phyloP scores from a whole-genome alignment of 2,113 vertebrate species.

The Sinocyclocheilus rhinocerous region DNA sequence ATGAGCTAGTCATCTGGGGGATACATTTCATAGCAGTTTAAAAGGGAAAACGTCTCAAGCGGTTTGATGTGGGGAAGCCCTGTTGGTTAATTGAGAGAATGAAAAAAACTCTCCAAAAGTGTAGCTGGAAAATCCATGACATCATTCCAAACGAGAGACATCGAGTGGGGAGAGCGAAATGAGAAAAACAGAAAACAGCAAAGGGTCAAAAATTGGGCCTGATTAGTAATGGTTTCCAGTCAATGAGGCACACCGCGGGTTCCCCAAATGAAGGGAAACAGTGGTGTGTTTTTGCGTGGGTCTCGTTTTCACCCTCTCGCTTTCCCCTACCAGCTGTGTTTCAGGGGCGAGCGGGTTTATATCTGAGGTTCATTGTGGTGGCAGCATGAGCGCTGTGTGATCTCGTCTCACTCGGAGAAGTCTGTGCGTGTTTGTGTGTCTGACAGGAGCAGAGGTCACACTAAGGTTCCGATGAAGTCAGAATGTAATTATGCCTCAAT shows the following conservation, averaged over 20 bases:
- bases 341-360: constrained; percentile 73
- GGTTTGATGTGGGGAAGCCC: constrained; percentile 73
- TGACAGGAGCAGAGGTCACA: constrained; percentile 76
- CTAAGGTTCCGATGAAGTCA: constrained; percentile 84
- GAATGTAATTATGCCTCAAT: constrained; percentile 84
- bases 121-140: constrained; percentile 73
- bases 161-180: constrained; percentile 18
- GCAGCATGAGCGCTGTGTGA: constrained; percentile 69
- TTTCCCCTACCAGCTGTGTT: constrained; percentile 56
- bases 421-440: constrained; percentile 69
- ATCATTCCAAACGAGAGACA: constrained; percentile 56
- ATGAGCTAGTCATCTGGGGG: constrained; percentile 57
- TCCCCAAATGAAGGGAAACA: constrained; percentile 11
- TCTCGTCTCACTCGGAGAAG: constrained; percentile 70
- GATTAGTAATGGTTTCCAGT: constrained; percentile 75
- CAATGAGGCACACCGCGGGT: constrained; percentile 64
- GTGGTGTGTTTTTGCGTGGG: constrained; percentile 25
- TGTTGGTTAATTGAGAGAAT: constrained; percentile 65
- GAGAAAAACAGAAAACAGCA: constrained; percentile 62
- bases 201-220: constrained; percentile 69
- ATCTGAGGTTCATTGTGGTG: constrained; percentile 75
- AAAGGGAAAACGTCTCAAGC: constrained; percentile 59
- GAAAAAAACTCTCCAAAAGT: constrained; percentile 46
- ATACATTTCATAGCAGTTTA: constrained; percentile 58
- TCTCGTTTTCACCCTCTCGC: constrained; percentile 19